Conservation (phyloP, 2,113 vertebrate species). For the Datnioides undecimradiatus region DNA sequence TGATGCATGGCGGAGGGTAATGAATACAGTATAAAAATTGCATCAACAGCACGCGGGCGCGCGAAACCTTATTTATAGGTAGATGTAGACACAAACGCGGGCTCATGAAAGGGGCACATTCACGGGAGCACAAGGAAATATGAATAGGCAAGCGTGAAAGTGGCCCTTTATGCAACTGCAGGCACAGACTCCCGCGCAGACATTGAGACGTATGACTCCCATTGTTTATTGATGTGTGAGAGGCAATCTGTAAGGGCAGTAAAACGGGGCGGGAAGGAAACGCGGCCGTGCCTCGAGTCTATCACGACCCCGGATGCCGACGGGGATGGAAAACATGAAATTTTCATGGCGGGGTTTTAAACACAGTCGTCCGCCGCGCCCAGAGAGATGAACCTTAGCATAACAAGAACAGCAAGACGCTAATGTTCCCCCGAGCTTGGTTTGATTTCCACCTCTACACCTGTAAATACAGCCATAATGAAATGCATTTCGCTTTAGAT, state of each 20-base stretch:
- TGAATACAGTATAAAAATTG: not conserved
- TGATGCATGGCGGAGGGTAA: not conserved
- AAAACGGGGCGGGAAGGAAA: not conserved
- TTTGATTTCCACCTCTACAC: not conserved
- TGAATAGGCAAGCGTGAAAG: not conserved
- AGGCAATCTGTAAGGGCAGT: not conserved
- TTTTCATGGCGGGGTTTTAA: conserved; percentile 27
- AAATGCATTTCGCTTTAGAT: not conserved
- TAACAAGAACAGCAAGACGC: not conserved
- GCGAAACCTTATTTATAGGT: not conserved
- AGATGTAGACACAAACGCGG: not conserved
- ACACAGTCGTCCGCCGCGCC: not conserved
- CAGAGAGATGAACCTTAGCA: not conserved
- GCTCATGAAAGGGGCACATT: not conserved
- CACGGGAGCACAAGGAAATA: conserved; percentile 4
- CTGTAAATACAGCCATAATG: not conserved
- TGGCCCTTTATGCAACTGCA: not conserved
- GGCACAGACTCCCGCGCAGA: not conserved
- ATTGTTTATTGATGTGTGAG: not conserved
- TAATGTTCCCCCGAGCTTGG: not conserved
- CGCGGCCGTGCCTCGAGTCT: not conserved
- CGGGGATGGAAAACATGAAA: not conserved
- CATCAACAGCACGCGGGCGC: not conserved
- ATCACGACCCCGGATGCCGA: not conserved
- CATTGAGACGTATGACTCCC: not conserved